Evolutionary conservation across 2,113 vertebrate genomes (phyloP).

Genomic region (Gobiocypris rarus): DNA sequence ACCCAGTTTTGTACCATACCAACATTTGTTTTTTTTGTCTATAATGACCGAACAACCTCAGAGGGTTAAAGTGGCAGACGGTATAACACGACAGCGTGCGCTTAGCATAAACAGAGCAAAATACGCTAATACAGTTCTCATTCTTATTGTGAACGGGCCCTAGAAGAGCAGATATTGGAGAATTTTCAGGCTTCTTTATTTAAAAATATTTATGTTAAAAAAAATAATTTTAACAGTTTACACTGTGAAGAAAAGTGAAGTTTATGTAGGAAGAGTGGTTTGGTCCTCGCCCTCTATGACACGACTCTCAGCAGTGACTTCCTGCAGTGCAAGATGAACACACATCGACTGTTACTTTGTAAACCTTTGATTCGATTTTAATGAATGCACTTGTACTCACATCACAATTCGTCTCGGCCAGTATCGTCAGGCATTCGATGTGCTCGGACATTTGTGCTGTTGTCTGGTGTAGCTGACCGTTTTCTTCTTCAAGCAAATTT

Average conservation of each 20-base stretch:
- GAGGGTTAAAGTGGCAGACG: too few species aligned
- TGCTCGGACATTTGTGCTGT: slow-evolving; percentile 54
- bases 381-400: slow-evolving; percentile 52
- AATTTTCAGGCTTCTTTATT: neutral
- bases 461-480: neutral
- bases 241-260: neutral
- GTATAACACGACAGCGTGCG: too few species aligned
- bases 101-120: neutral
- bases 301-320: slow-evolving; percentile 6
- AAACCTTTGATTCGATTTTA: neutral
- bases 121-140: too few species aligned
- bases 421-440: slow-evolving; percentile 47
- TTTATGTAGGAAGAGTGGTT: neutral
- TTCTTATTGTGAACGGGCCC: too few species aligned
- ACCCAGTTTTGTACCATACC: too few species aligned
- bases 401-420: slow-evolving; percentile 44
- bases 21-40: too few species aligned
- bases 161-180: too few species aligned
- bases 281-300: slow-evolving; percentile 35
- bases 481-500: slow-evolving; percentile 27
- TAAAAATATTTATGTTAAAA: neutral
- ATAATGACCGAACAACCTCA: too few species aligned
- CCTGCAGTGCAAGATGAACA: neutral
- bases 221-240: neutral
- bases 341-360: too few species aligned